Evolutionary conservation across 2,888 invertebrate genomes (phyloP).

Genomic region (Dione juno): DNA sequence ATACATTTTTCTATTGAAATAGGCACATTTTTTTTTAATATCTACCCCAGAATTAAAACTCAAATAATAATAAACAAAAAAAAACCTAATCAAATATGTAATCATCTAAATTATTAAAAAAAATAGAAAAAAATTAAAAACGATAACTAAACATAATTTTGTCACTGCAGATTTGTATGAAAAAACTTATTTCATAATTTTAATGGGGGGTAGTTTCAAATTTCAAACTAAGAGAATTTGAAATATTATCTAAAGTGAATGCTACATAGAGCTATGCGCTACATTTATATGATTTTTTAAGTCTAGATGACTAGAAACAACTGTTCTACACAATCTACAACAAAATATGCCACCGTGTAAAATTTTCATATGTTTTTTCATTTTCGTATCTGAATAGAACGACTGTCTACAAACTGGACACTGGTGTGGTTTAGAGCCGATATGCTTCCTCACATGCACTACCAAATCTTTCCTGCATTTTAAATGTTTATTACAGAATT

Average conservation of each 20-base stretch:
- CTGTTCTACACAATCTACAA: conserved; percentile 67
- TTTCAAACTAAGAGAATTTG: neutral
- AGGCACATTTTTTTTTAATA: conserved; percentile 10
- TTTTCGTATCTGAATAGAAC: conserved; percentile 62
- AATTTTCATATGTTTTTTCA: conserved; percentile 62
- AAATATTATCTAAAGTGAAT: conserved; percentile 22
- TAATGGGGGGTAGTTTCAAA: neutral
- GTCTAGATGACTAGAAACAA: conserved; percentile 58
- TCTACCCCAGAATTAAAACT: neutral
- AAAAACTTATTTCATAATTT: neutral
- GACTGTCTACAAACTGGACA: conserved; percentile 66
- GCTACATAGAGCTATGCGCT: conserved; percentile 63
- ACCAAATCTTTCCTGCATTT: conserved; percentile 67
- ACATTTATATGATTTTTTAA: conserved; percentile 63
- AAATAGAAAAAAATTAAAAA: neutral
- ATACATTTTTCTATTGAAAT: neutral
- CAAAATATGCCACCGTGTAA: conserved; percentile 68
- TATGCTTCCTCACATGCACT: conserved; percentile 71
- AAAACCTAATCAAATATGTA: neutral
- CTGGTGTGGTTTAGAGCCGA: conserved; percentile 64
- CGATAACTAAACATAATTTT: neutral
- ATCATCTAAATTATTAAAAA: no score
- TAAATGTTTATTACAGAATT: conserved; percentile 66
- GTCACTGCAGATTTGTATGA: no score
- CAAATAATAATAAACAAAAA: neutral